Conservation (phyloP, 2,113 vertebrate genomes). For the Otus sunia region DNA sequence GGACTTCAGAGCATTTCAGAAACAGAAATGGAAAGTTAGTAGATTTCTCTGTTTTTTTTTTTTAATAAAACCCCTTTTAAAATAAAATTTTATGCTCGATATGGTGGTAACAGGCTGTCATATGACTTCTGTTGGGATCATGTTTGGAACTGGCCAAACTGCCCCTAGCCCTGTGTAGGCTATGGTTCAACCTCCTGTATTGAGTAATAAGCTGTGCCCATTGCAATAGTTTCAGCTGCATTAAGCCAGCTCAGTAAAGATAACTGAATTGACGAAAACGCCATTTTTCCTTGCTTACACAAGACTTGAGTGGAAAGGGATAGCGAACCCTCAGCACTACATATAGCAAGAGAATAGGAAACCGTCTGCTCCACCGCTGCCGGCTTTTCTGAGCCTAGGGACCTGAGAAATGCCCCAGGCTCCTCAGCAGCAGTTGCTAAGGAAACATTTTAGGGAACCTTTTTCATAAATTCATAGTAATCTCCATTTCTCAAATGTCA, state of each 20-base stretch:
- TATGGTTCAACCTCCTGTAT: background rate
- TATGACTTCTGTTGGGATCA: background rate
- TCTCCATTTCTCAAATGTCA: slow-evolving; percentile 77
- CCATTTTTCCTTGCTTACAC: background rate
- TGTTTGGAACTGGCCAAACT: background rate
- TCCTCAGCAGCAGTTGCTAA: slow-evolving; percentile 72
- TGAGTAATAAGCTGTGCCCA: background rate
- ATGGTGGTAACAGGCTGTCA: background rate
- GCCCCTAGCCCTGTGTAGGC: background rate
- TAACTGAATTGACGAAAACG: background rate
- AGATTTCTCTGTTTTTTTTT: background rate
- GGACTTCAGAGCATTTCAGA: background rate
- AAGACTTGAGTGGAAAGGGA: background rate
- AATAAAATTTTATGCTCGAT: background rate
- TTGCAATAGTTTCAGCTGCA: background rate
- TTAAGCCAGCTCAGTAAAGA: background rate
- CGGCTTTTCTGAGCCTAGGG: slow-evolving; percentile 36
- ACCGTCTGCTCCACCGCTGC: background rate
- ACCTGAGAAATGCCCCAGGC: slow-evolving; percentile 58
- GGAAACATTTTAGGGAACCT: slow-evolving; percentile 76
- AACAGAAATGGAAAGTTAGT: background rate
- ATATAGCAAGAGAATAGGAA: slow-evolving; percentile 7
- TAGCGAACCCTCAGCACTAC: background rate
- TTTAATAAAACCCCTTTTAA: background rate
- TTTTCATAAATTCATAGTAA: slow-evolving; percentile 76